Conservation (phyloP, 2,113 vertebrate genomes). For the Hemichromis elongatus region DNA sequence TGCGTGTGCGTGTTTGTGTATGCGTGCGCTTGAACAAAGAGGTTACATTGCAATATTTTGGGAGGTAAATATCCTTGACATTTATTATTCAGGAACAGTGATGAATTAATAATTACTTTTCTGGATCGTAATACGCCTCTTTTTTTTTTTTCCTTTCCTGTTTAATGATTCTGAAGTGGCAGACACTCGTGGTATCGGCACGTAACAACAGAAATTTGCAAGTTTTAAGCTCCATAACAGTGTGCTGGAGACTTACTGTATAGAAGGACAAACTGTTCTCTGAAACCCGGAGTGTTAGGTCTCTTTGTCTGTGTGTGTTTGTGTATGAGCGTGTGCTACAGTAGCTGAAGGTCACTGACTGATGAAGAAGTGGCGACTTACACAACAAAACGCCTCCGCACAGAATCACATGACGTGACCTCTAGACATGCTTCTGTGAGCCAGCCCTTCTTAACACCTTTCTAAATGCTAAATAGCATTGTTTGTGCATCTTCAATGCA, state of each 20-base stretch:
- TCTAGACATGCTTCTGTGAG: conserved; percentile 46
- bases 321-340: not conserved
- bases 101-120: conserved; percentile 64
- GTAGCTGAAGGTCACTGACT: conserved; percentile 52
- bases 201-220: conserved; percentile 10
- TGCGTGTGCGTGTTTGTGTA: conserved; percentile 3
- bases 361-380: conserved; percentile 35
- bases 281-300: not conserved
- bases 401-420: conserved; percentile 46
- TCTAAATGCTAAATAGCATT: conserved; percentile 70
- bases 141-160: not conserved
- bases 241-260: not conserved
- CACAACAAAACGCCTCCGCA: conserved; percentile 29
- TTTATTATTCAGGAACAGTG: conserved; percentile 61
- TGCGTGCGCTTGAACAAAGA: conserved; percentile 18
- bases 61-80: conserved; percentile 50
- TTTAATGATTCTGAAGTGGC: conserved; percentile 27
- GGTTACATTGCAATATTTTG: conserved; percentile 59
- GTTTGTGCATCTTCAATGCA: conserved; percentile 43
- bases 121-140: conserved; percentile 28
- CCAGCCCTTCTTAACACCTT: conserved; percentile 57
- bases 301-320: not conserved
- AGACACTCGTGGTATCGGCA: not conserved
- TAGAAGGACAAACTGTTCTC: not conserved
- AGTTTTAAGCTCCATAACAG: not conserved